Percentiles rank a stretch among this genome's conserved stretches.
Evolutionary conservation across 2,888 invertebrate species (phyloP).

Genomic region (Adineta ricciae): DNA sequence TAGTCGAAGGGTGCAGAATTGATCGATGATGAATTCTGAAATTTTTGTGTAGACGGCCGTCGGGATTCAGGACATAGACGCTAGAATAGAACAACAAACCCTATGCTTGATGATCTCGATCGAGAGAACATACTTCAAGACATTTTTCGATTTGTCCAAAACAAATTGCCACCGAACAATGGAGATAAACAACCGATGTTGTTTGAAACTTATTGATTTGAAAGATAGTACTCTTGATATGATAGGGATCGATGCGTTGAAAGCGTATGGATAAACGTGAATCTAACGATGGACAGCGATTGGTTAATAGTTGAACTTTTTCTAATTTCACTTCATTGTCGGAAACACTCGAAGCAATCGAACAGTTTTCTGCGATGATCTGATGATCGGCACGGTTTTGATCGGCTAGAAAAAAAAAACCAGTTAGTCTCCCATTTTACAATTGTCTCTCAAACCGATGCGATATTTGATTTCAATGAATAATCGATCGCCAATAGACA

Average conservation of each 20-base stretch:
- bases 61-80: not conserved
- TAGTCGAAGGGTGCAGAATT: not conserved
- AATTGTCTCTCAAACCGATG: not conserved
- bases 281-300: not conserved
- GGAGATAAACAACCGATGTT: not conserved
- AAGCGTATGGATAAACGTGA: not conserved
- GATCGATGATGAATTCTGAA: not conserved
- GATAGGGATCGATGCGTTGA: constrained; percentile 17
- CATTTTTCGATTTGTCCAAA: not conserved
- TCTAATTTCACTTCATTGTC: constrained; percentile 15
- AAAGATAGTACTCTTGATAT: constrained; percentile 18
- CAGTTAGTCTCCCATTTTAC: not conserved
- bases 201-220: not conserved
- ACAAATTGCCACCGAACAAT: constrained; percentile 3
- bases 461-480: constrained; percentile 26
- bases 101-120: too few species aligned
- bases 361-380: constrained; percentile 18
- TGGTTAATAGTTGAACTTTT: constrained; percentile 1
- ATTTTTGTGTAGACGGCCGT: not conserved
- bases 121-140: not conserved
- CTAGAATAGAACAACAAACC: not conserved
- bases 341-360: constrained; percentile 20
- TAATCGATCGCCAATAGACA: constrained; percentile 28
- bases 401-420: not conserved
- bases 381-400: not conserved